phyloP scores from a whole-genome alignment of 2,797 vertebrate species.

The Rhodeus uyekii region DNA sequence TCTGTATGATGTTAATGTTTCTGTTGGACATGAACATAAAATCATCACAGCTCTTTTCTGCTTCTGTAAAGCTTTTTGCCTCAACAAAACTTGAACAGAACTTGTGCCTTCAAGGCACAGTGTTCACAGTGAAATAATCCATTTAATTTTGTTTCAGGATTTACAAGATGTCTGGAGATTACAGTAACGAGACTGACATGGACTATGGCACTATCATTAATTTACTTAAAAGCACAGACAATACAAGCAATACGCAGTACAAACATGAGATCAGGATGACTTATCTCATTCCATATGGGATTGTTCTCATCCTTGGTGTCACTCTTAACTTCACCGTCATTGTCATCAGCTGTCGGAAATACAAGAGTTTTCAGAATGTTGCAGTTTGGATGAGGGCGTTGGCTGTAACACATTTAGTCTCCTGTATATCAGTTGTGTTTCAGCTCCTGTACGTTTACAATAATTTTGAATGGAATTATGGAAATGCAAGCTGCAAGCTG shows the following conservation, averaged over 20 bases:
- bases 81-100: not conserved
- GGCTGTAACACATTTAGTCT: slow-evolving; percentile 77
- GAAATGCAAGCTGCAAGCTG: slow-evolving; percentile 76
- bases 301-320: slow-evolving; percentile 74
- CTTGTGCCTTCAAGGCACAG: not conserved
- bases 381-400: slow-evolving; percentile 78
- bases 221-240: too few relatives aligned
- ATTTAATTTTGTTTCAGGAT: not conserved
- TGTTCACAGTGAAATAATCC: not conserved
- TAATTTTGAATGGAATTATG: slow-evolving; percentile 79
- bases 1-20: not conserved
- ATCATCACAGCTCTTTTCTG: not conserved
- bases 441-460: slow-evolving; percentile 73
- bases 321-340: slow-evolving; percentile 77
- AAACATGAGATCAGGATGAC: slow-evolving; percentile 1
- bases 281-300: slow-evolving; percentile 65
- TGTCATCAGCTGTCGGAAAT: slow-evolving; percentile 32
- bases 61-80: not conserved
- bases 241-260: not conserved
- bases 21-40: not conserved
- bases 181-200: not conserved
- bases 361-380: slow-evolving; percentile 47
- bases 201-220: too few relatives aligned
- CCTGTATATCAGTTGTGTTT: slow-evolving; percentile 76
- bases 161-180: not conserved